Evolutionary conservation across 1,140 invertebrate species (phyloP).

Genomic region (Matsumurasca onukii): DNA sequence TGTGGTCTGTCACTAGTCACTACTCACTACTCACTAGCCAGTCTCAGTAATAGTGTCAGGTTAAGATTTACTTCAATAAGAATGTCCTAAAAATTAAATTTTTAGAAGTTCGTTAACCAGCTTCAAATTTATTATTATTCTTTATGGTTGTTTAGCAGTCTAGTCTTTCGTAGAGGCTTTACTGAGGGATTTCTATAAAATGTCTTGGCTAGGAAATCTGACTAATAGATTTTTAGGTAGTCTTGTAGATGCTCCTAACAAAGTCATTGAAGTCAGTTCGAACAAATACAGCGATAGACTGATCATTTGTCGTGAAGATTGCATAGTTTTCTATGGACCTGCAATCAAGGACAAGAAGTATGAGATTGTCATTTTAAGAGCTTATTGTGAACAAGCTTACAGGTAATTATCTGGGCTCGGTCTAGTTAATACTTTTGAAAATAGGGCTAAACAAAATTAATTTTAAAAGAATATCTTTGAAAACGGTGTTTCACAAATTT

Average conservation of each 20-base stretch:
- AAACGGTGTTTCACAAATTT: too few relatives aligned
- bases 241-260: constrained; percentile 49
- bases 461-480: neutral
- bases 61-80: too few relatives aligned
- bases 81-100: too few relatives aligned
- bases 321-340: constrained; percentile 66
- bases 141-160: too few relatives aligned
- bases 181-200: too few relatives aligned
- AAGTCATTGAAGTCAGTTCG: constrained; percentile 64
- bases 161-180: too few relatives aligned
- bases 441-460: neutral
- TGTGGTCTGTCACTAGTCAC: too few relatives aligned
- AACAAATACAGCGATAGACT: constrained; percentile 63
- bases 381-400: constrained; percentile 65
- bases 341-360: constrained; percentile 55
- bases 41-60: too few relatives aligned
- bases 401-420: constrained; percentile 54
- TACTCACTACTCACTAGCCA: too few relatives aligned
- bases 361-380: constrained; percentile 73
- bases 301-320: constrained; percentile 65
- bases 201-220: constrained; percentile 35
- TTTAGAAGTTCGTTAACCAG: too few relatives aligned
- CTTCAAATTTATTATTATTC: too few relatives aligned
- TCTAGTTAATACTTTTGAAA: neutral
- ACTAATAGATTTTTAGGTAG: constrained; percentile 38